Percentiles rank a stretch among this genome's conserved stretches.
Evolutionary conservation across 2,888 invertebrate species (phyloP).

Genomic region (Cephus pygmeus): DNA sequence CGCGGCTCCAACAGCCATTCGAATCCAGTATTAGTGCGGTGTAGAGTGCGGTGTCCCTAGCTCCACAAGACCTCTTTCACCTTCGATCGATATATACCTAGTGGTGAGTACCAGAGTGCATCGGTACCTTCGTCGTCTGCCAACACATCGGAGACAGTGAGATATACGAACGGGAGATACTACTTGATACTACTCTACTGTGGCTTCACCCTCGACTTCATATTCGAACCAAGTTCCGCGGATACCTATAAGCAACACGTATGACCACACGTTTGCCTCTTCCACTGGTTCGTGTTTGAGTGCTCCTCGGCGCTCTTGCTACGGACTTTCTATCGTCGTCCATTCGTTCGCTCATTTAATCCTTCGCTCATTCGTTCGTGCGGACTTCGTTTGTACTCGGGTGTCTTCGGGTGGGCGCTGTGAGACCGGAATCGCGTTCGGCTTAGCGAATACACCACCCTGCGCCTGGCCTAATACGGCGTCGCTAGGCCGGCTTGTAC

Average conservation of each 20-base stretch:
- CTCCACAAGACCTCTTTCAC: constrained; percentile 29
- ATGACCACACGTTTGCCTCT: not conserved
- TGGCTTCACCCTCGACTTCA: not conserved
- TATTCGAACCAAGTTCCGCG: not conserved
- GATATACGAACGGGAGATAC: not conserved
- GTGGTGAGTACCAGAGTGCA: constrained; percentile 37
- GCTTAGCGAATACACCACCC: not conserved
- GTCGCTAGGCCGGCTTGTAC: constrained; percentile 53
- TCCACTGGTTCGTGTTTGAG: not conserved
- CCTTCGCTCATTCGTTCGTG: not conserved
- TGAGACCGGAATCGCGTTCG: not conserved
- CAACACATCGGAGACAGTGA: not conserved
- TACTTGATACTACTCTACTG: not conserved
- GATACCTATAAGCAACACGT: not conserved
- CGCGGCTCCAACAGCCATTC: constrained; percentile 63
- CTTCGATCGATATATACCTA: constrained; percentile 40
- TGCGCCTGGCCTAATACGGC: constrained; percentile 63
- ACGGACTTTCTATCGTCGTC: not conserved
- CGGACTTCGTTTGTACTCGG: not conserved
- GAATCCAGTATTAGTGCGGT: constrained; percentile 67
- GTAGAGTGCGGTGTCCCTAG: constrained; percentile 54
- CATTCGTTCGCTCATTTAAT: not conserved
- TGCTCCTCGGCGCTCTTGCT: not conserved
- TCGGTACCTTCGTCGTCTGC: not conserved
- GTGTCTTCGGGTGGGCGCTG: not conserved